Conservation (phyloP, 2,113 vertebrate species). For the Menura novaehollandiae region DNA sequence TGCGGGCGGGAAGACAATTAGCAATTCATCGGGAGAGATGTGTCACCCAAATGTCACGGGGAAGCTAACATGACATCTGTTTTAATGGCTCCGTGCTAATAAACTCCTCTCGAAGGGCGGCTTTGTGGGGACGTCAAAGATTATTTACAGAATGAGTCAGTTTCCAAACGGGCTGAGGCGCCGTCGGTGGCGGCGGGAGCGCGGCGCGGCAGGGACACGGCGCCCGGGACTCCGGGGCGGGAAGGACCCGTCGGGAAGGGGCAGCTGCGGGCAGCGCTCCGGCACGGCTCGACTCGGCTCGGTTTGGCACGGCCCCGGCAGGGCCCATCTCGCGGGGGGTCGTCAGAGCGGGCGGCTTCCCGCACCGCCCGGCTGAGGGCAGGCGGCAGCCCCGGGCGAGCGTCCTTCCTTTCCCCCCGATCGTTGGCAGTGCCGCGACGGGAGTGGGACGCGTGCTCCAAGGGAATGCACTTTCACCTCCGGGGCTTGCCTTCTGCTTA, state of each 20-base stretch:
- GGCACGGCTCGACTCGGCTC: accelerated
- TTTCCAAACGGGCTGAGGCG: constrained; percentile 64
- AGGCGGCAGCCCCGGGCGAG: not conserved
- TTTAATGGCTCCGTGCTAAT: constrained; percentile 74
- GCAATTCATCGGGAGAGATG: constrained; percentile 69
- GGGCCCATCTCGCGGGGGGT: too few species aligned
- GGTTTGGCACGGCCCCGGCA: not conserved
- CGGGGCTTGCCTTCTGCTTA: not conserved
- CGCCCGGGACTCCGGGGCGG: not conserved
- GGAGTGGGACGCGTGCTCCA: not conserved
- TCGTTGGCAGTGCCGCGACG: not conserved
- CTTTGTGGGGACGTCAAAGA: constrained; percentile 75
- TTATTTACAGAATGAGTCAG: constrained; percentile 73
- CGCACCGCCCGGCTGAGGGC: not conserved
- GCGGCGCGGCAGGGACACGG: not conserved
- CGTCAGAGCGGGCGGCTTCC: not conserved
- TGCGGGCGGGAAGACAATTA: constrained; percentile 74
- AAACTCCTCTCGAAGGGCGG: constrained; percentile 71
- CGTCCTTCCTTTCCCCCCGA: not conserved
- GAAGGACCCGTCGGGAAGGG: not conserved
- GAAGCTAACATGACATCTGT: constrained; percentile 71
- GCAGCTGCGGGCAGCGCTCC: not conserved
- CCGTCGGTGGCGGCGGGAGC: constrained; percentile 64
- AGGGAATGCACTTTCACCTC: not conserved
- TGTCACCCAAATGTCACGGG: constrained; percentile 70